These are phyloP conservation scores for Champsocephalus esox DNA, from an alignment of 2,797 vertebrate species.

Conservation along the genomic window DNA sequence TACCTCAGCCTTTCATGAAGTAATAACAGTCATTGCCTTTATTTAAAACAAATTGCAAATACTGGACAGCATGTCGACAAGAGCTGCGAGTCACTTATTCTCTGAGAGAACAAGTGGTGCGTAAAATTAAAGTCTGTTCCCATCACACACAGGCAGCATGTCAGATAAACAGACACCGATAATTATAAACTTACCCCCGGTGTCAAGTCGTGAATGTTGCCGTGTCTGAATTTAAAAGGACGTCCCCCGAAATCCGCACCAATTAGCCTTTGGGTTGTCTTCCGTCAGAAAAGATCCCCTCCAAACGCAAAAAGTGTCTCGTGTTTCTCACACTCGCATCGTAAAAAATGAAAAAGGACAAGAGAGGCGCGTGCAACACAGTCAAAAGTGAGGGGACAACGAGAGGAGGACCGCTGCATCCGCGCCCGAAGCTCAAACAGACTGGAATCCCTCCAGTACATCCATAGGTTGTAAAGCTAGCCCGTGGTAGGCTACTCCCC, in stretches of 20 bases:
- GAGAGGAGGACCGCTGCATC: slow-evolving; percentile 53
- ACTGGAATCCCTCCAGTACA: slow-evolving; percentile 76
- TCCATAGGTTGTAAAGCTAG: slow-evolving; percentile 81
- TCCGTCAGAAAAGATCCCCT: slow-evolving; percentile 41
- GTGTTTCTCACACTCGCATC: slow-evolving; percentile 30
- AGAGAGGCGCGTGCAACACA: slow-evolving; percentile 16
- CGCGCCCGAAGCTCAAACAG: slow-evolving; percentile 59
- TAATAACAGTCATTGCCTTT: slow-evolving; percentile 44
- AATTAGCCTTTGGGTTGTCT: slow-evolving; percentile 32
- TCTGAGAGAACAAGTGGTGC: slow-evolving; percentile 41
- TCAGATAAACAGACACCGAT: slow-evolving; percentile 15
- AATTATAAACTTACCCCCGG: slow-evolving; percentile 67
- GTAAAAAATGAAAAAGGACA: slow-evolving; percentile 23
- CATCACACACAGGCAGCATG: slow-evolving; percentile 3
- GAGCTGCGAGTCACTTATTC: slow-evolving; percentile 23
- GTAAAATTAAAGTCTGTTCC: slow-evolving; percentile 52
- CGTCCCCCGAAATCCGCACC: slow-evolving; percentile 61
- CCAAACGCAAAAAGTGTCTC: slow-evolving; percentile 21
- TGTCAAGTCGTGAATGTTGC: slow-evolving; percentile 35
- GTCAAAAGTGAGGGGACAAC: slow-evolving; percentile 32
- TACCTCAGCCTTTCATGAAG: slow-evolving; percentile 24
- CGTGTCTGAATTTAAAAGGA: slow-evolving; percentile 21
- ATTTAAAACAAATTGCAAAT: slow-evolving; percentile 42
- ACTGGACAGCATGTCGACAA: slow-evolving; percentile 3
- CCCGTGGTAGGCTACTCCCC: slow-evolving; percentile 78